A percentile compares a stretch with the other conserved stretches of the same genome.
These are phyloP conservation scores for Acrobasis repandana DNA, from an alignment of 2,888 invertebrate species.

Conservation along the genomic window DNA sequence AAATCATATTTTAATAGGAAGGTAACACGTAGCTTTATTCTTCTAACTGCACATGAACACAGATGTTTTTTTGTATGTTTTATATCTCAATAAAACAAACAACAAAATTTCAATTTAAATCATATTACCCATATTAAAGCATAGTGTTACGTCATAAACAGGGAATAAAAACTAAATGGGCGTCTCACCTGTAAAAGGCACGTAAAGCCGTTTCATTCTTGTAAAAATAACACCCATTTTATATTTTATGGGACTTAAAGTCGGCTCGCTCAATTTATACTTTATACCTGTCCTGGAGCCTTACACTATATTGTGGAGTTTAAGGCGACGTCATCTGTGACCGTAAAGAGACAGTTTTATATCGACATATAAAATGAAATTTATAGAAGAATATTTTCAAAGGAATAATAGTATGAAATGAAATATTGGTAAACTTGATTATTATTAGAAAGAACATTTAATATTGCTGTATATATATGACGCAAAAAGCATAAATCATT, in stretches of 20 bases:
- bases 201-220: slow-evolving; percentile 45
- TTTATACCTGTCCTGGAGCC: slow-evolving; percentile 37
- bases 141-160: slow-evolving; percentile 15
- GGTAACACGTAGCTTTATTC: too few species aligned
- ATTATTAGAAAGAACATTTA: too few species aligned
- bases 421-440: too few species aligned
- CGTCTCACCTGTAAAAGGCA: slow-evolving; percentile 38
- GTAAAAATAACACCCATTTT: slow-evolving; percentile 50
- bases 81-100: too few species aligned
- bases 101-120: neutral
- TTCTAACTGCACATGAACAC: too few species aligned
- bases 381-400: too few species aligned
- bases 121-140: neutral
- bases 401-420: too few species aligned
- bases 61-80: too few species aligned
- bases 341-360: neutral
- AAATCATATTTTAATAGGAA: too few species aligned
- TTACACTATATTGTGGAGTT: slow-evolving; percentile 16
- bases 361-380: neutral
- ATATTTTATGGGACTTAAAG: slow-evolving; percentile 50
- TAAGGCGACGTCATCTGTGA: neutral
- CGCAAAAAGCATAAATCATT: too few species aligned
- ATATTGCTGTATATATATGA: too few species aligned
- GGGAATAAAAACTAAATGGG: slow-evolving; percentile 38
- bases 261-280: slow-evolving; percentile 44